Conservation (phyloP, 2,797 vertebrate genomes). For the Falco rusticolus region DNA sequence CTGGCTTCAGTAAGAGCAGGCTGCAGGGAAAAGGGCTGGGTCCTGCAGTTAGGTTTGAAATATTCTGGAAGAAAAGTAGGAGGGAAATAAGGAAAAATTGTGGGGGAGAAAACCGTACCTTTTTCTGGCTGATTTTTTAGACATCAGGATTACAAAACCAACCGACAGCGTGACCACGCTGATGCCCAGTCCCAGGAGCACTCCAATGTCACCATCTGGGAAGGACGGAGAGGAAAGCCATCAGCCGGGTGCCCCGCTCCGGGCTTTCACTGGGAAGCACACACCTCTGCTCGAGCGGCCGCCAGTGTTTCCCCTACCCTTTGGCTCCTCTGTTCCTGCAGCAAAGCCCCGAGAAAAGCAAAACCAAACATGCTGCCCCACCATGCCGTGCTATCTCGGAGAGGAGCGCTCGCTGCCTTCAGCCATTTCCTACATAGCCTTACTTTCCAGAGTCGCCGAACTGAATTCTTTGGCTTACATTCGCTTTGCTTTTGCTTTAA, state of each 20-base stretch:
- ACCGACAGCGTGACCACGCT: not conserved
- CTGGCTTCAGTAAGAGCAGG: not conserved
- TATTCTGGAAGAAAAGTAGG: not conserved
- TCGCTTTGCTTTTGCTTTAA: not conserved
- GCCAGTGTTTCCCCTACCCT: not conserved
- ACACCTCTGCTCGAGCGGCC: not conserved
- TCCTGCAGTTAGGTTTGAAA: not conserved
- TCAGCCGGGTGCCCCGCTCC: not conserved
- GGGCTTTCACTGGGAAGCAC: not conserved
- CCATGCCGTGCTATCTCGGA: not conserved
- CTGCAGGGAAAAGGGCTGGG: not conserved
- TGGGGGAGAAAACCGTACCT: conserved; percentile 62
- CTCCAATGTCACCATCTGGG: conserved; percentile 49
- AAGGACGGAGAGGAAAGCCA: not conserved
- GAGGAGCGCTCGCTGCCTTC: not conserved
- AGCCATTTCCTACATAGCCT: not conserved
- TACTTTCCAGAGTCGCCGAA: not conserved
- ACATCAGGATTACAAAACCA: conserved; percentile 32
- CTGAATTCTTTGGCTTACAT: fast-evolving
- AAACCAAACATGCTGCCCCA: not conserved
- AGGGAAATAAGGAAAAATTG: not conserved
- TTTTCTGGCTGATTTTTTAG: conserved; percentile 71
- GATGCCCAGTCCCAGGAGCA: conserved; percentile 59
- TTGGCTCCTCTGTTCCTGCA: not conserved
- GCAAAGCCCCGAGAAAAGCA: not conserved